A percentile compares a stretch with the other conserved stretches of the same genome.
Conservation (phyloP, 2,113 vertebrate species). For the Paedocypris sp. region DNA sequence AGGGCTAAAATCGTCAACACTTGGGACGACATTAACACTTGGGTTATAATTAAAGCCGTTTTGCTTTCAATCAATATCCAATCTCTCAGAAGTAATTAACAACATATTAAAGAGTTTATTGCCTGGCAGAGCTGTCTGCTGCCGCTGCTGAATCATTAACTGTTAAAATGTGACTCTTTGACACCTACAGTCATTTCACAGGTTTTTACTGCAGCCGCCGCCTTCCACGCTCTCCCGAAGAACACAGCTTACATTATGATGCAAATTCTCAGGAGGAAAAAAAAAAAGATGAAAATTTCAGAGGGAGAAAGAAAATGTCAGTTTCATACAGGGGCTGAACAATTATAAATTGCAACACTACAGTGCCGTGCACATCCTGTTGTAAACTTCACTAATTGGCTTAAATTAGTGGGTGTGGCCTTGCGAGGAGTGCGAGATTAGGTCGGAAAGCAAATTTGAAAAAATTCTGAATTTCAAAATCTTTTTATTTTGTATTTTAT, state of each 20-base stretch:
- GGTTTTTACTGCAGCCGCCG: conserved; percentile 36
- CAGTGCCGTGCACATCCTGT: no score
- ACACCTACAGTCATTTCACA: conserved; percentile 45
- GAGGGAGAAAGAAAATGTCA: no score
- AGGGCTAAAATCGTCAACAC: conserved; percentile 43
- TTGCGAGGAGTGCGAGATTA: no score
- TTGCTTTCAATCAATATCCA: conserved; percentile 66
- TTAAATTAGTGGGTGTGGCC: no score
- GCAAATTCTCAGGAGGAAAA: conserved; percentile 31
- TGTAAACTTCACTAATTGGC: no score
- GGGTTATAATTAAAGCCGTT: conserved; percentile 58
- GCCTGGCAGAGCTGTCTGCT: conserved; percentile 48
- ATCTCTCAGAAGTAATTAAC: conserved; percentile 67
- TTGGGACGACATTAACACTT: conserved; percentile 42
- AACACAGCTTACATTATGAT: conserved; percentile 35
- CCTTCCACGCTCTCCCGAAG: conserved; percentile 30
- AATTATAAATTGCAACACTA: no score
- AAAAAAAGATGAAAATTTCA: no score
- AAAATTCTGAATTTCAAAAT: no score
- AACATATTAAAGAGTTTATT: conserved; percentile 63
- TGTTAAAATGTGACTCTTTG: conserved; percentile 53
- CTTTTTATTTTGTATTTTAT: no score
- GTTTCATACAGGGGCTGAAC: no score
- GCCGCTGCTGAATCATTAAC: conserved; percentile 54
- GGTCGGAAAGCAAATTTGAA: no score